A percentile compares a stretch with the other conserved stretches of the same genome.
Conservation (phyloP, 2,797 vertebrate genomes). For the Brachyalestes nurse region DNA sequence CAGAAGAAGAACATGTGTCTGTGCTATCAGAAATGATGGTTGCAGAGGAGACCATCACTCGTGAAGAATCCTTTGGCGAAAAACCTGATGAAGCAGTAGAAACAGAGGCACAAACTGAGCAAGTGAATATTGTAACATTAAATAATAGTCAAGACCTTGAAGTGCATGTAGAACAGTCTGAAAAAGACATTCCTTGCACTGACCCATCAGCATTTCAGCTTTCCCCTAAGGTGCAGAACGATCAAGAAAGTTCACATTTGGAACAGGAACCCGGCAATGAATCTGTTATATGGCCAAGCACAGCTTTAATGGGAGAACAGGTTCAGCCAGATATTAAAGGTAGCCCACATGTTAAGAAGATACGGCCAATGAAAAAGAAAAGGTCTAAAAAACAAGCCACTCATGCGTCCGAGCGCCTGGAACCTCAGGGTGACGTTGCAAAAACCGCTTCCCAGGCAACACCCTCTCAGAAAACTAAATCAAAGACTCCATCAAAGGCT, state of each 20-base stretch:
- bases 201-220: neutral
- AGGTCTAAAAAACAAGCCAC: constrained; percentile 34
- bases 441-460: neutral
- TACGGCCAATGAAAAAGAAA: constrained; percentile 49
- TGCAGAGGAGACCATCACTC: neutral
- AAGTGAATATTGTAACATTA: neutral
- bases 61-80: neutral
- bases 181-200: constrained; percentile 12
- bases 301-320: constrained; percentile 6
- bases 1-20: constrained; percentile 6
- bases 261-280: constrained; percentile 5
- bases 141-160: constrained; percentile 72
- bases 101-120: constrained; percentile 39
- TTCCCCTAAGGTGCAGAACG: constrained; percentile 7
- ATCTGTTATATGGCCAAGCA: constrained; percentile 4
- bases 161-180: constrained; percentile 46
- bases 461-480: constrained; percentile 24
- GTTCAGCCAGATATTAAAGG: constrained; percentile 1
- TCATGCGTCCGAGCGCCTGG: neutral
- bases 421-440: constrained; percentile 21
- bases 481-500: constrained; percentile 45
- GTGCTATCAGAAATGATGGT: neutral
- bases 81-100: constrained; percentile 11
- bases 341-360: constrained; percentile 2
- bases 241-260: neutral